A percentile compares a stretch with the other conserved stretches of the same genome.
Conservation (phyloP, 2,113 vertebrate species). For the Abramis brama region DNA sequence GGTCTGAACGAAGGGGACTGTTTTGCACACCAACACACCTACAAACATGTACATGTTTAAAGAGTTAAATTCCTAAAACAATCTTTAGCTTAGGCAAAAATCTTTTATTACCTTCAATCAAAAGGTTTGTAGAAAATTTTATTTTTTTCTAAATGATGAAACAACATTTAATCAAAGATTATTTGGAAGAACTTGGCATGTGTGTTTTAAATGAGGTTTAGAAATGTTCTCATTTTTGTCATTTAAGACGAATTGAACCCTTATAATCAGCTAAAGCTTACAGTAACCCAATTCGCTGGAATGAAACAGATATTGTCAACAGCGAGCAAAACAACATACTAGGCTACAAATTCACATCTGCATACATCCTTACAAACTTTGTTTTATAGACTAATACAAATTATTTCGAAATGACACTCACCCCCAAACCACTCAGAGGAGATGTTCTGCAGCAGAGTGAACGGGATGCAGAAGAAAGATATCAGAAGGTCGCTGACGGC, state of each 20-base stretch:
- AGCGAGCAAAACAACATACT: not conserved
- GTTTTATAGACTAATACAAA: not conserved
- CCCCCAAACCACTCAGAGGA: constrained; percentile 82
- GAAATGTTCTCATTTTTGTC: not conserved
- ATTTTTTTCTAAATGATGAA: not conserved
- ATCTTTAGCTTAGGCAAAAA: not conserved
- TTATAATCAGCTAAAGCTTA: not conserved
- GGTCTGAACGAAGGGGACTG: constrained; percentile 83
- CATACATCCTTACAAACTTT: not conserved
- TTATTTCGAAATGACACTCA: constrained; percentile 61
- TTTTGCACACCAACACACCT: constrained; percentile 83
- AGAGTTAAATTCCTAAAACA: not conserved
- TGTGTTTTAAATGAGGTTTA: not conserved
- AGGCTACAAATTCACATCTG: not conserved
- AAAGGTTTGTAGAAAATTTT: not conserved
- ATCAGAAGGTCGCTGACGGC: constrained; percentile 84
- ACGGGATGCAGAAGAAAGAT: constrained; percentile 83
- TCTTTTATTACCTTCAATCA: not conserved
- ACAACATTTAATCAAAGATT: not conserved
- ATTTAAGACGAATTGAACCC: not conserved
- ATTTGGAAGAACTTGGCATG: not conserved
- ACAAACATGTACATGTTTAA: not conserved
- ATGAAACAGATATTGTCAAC: not conserved
- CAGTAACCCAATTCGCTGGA: not conserved
- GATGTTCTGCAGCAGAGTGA: constrained; percentile 83